Percentiles rank a stretch among this genome's conserved stretches.
These are phyloP conservation scores for Acanthopleura granulata DNA, from an alignment of 2,888 invertebrate species.

Conservation along the genomic window DNA sequence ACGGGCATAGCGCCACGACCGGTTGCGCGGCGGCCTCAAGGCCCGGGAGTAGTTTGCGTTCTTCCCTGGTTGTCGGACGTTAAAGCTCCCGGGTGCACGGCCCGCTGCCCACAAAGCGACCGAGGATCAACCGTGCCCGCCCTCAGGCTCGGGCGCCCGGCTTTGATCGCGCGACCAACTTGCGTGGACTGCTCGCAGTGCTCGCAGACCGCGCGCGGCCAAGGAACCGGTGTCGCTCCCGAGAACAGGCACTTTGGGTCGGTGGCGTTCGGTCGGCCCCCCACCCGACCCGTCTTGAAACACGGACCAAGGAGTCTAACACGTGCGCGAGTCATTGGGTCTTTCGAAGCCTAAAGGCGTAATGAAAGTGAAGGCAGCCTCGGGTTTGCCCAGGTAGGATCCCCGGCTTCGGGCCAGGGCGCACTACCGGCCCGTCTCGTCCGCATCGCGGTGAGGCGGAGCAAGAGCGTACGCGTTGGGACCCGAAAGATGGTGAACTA, in stretches of 20 bases:
- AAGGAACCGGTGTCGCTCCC: not conserved
- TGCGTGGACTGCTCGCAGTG: conserved; percentile 35
- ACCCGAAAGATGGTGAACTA: conserved; percentile 83
- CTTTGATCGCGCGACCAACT: conserved; percentile 27
- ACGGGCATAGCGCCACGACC: no score
- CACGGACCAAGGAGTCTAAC: conserved; percentile 83
- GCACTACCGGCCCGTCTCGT: no score
- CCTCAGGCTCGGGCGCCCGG: conserved; percentile 19
- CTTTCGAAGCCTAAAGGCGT: conserved; percentile 75
- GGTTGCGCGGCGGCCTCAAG: no score
- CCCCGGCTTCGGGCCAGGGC: conserved; percentile 38
- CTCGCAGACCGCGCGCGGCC: conserved; percentile 26
- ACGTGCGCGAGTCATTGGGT: conserved; percentile 80
- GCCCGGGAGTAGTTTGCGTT: no score
- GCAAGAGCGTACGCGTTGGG: conserved; percentile 79
- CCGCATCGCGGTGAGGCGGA: no score
- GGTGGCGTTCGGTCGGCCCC: conserved; percentile 40
- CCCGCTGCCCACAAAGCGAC: no score
- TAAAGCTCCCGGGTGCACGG: no score
- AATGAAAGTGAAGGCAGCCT: conserved; percentile 77
- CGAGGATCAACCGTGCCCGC: conserved; percentile 25
- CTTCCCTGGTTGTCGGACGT: no score
- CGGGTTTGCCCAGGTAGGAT: conserved; percentile 10
- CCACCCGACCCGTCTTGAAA: conserved; percentile 81
- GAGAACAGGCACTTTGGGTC: conserved; percentile 27